Percentiles rank a stretch among this genome's conserved stretches.
These are phyloP conservation scores for Pavo muticus DNA, from an alignment of 2,113 vertebrate genomes.

Conservation along the genomic window DNA sequence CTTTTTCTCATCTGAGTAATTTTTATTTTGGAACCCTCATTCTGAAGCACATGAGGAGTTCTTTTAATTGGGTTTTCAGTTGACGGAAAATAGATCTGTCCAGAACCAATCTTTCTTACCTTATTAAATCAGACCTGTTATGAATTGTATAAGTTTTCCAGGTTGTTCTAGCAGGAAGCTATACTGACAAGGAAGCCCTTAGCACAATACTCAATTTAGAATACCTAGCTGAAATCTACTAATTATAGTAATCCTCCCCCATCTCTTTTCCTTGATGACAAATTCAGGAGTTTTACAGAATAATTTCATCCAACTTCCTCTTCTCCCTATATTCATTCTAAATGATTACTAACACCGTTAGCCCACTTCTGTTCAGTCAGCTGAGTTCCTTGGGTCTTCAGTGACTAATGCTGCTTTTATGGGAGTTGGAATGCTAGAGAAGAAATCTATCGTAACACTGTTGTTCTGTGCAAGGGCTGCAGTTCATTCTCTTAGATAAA, in stretches of 20 bases:
- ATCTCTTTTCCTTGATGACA: conserved; percentile 31
- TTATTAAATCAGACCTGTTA: background rate
- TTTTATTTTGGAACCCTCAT: background rate
- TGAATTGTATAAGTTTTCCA: background rate
- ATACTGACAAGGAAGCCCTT: background rate
- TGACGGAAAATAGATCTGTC: background rate
- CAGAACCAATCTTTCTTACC: background rate
- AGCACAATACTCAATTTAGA: conserved; percentile 9
- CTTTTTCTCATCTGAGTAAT: background rate
- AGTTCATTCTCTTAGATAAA: background rate
- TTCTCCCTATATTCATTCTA: background rate
- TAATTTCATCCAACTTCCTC: conserved; percentile 28
- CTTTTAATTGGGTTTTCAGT: background rate
- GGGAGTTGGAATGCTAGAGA: background rate
- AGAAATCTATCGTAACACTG: background rate
- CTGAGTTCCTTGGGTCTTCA: background rate
- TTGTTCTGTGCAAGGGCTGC: background rate
- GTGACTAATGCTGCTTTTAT: background rate
- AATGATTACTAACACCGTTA: background rate
- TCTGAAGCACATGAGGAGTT: background rate
- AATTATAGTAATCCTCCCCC: conserved; percentile 45
- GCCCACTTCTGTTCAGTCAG: background rate
- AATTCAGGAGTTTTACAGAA: conserved; percentile 24
- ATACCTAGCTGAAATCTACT: conserved; percentile 31
- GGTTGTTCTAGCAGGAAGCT: background rate